phyloP scores from a whole-genome alignment of 1,140 invertebrate genomes.

The Nasonia longicornis region DNA sequence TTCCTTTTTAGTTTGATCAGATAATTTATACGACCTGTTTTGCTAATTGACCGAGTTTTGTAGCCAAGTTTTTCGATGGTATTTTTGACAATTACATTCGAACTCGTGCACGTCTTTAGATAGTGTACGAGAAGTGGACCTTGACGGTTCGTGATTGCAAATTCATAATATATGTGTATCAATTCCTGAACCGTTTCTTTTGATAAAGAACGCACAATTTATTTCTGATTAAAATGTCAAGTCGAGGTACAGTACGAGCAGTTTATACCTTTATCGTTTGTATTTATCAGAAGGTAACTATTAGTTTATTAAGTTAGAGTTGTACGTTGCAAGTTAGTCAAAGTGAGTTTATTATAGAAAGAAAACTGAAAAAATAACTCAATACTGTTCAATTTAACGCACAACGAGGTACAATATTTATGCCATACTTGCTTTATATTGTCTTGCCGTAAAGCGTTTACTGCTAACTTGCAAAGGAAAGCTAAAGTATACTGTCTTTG shows the following conservation, averaged over 20 bases:
- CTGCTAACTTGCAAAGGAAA: not conserved
- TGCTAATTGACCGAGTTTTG: not conserved
- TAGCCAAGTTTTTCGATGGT: not conserved
- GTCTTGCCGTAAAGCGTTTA: not conserved
- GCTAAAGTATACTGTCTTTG: conserved; percentile 1
- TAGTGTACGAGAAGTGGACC: not conserved
- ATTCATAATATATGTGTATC: not conserved
- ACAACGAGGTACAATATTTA: not conserved
- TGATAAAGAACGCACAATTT: not conserved
- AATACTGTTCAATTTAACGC: not conserved
- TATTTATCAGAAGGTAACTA: conserved; percentile 1
- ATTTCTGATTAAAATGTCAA: not conserved
- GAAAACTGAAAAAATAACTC: not conserved
- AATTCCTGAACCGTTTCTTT: not conserved
- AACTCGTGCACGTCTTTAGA: conserved; percentile 45
- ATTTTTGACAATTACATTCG: conserved; percentile 46
- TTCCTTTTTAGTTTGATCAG: not conserved
- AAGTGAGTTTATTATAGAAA: not conserved
- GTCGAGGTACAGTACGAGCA: not conserved
- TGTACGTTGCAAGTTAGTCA: not conserved
- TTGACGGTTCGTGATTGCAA: not conserved
- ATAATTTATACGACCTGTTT: not conserved
- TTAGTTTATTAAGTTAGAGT: not conserved
- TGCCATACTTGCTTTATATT: not conserved
- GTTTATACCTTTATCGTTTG: not conserved